Evolutionary conservation across 1,140 invertebrate genomes (phyloP), one percentile per base, ranked within the genome.

Genomic region (Thalassaphorura encarpata): DNA sequence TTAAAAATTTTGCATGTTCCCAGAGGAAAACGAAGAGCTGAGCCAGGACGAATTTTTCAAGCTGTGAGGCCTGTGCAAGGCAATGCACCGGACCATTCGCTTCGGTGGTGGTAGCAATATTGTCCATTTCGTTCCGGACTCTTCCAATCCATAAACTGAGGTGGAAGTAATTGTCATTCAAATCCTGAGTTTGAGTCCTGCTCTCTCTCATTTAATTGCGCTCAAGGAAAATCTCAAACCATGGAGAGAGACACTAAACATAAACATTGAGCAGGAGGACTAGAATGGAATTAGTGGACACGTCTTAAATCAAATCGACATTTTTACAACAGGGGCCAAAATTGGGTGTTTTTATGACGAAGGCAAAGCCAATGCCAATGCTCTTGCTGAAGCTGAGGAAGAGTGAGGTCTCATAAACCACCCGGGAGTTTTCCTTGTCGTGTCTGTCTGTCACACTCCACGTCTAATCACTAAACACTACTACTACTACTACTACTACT

Each of bases 361-460:
- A n/a, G n/a, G n/a, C n/a, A n/a, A n/a, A n/a, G n/a, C 42, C 21
- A 18, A 45, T 45, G 11, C 33, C 33, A 11, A 21, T 6, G 6
- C 21, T 45, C 42, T 21, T 45, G 13, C 11, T 21, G n/a, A n/a
- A n/a, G n/a, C n/a, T n/a, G n/a, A n/a, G n/a, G n/a, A n/a, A 43
- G 42, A 43, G 41, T 24, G 27, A 36, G 23, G 28, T 24, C 18
- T 40, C 53, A 55, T 55, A 55, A 55, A 55, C 53, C 53, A 47
- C 53, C 53, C 45, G n/a, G 21, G 53, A 47, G 53, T 55, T 55
- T 26, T 11, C 28, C n/a, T 29, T 55, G 27, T 21, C 45, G 53
- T 39, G n/a, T n/a, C n/a, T n/a, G n/a, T 23, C 31, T 55, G 53
- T 55, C 53, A 54, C 52, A 41, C 52, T 52, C 50, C 16, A 39